Conservation (phyloP, 2,797 vertebrate species). For the Nyctibius grandis region DNA sequence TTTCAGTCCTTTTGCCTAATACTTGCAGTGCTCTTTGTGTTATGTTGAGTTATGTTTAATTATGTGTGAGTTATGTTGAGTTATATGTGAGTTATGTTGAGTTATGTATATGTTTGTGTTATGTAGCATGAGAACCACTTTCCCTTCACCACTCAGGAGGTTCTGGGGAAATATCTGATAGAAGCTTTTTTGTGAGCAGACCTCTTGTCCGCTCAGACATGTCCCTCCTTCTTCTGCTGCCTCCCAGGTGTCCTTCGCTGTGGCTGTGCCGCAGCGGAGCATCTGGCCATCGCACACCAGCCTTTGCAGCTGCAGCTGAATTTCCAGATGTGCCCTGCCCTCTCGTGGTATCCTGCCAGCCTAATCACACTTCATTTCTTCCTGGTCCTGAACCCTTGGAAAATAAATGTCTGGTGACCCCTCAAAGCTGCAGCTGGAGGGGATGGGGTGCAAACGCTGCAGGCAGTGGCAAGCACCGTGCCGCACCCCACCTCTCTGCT, state of each 20-base stretch:
- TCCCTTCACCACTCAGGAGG: fast-evolving
- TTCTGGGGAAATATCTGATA: neutral
- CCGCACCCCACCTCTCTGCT: neutral
- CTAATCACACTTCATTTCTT: fast-evolving
- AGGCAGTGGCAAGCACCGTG: fast-evolving
- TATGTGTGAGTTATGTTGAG: fast-evolving
- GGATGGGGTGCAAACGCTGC: neutral
- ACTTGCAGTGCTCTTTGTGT: neutral
- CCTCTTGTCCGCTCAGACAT: too few species aligned
- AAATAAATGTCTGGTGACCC: neutral
- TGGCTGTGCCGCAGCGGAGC: neutral
- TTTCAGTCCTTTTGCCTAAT: neutral
- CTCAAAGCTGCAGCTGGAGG: neutral
- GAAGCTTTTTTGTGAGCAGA: neutral
- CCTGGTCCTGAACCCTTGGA: fast-evolving
- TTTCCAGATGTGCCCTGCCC: slow-evolving; percentile 28
- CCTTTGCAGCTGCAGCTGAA: neutral
- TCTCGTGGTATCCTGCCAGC: neutral
- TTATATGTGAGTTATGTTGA: too few species aligned
- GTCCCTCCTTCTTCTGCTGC: neutral
- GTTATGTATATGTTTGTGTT: fast-evolving
- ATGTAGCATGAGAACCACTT: fast-evolving
- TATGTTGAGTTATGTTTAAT: neutral
- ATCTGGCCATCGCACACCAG: fast-evolving
- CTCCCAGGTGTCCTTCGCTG: fast-evolving